Evolutionary conservation across 1,140 invertebrate genomes (phyloP).

Genomic region (roundworm (Caenorhabditis elegans)): DNA sequence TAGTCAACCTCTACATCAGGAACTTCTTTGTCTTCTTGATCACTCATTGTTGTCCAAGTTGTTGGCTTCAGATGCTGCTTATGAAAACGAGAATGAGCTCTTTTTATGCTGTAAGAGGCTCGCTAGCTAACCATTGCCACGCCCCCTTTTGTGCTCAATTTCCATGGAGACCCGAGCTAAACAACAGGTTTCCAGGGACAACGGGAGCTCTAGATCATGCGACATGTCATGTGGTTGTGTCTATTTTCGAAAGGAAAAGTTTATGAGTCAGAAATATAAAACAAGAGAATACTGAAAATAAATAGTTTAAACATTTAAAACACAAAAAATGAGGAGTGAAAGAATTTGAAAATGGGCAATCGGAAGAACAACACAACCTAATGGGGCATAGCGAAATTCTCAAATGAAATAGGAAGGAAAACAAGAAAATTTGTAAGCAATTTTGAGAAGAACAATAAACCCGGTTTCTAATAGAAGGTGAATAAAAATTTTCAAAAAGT

Average conservation of each 20-base stretch:
- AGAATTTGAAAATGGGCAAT: not conserved
- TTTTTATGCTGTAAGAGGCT: not conserved
- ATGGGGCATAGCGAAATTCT: not conserved
- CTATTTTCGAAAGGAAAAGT: not conserved
- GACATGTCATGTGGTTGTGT: no score
- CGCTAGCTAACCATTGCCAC: not conserved
- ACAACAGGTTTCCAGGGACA: not conserved
- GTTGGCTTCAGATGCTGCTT: not conserved
- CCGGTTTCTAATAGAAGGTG: not conserved
- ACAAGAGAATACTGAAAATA: slow-evolving; percentile 2
- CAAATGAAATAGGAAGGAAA: not conserved
- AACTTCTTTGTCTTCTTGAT: slow-evolving; percentile 10
- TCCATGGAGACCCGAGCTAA: not conserved
- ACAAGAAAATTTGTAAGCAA: not conserved
- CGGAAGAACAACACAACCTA: not conserved
- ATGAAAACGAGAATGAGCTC: slow-evolving; percentile 21
- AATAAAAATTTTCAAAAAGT: not conserved
- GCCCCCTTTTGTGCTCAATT: not conserved
- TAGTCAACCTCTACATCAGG: slow-evolving; percentile 37
- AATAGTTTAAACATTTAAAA: not conserved
- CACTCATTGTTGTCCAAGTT: slow-evolving; percentile 4
- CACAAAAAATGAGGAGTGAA: not conserved
- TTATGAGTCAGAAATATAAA: slow-evolving; percentile 23
- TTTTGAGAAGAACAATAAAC: slow-evolving; percentile 25
- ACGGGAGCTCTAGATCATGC: not conserved